Conservation (phyloP, 1,140 invertebrate species). For the Drosophila cardini region DNA sequence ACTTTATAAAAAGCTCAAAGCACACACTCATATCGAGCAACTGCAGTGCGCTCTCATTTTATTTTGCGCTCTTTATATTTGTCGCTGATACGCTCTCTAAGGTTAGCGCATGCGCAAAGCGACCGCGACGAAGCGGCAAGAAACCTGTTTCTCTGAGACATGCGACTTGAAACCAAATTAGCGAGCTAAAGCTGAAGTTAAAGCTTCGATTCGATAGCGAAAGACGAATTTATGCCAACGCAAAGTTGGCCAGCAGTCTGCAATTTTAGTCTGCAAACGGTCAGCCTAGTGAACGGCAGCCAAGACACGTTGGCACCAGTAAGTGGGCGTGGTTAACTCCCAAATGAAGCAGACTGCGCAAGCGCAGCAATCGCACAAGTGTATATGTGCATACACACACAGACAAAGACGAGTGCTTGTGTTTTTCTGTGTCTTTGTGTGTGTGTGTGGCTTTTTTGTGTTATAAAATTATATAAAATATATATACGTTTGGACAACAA, state of each 20-base stretch:
- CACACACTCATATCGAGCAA: constrained; percentile 7
- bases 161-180: constrained; percentile 67
- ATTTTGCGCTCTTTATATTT: constrained; percentile 3
- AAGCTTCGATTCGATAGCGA: constrained; percentile 55
- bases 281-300: constrained; percentile 82
- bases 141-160: constrained; percentile 67
- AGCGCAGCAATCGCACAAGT: constrained; percentile 56
- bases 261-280: constrained; percentile 84
- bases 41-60: constrained; percentile 12
- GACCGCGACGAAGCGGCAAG: constrained; percentile 60
- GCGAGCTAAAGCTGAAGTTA: constrained; percentile 35
- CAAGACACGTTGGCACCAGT: constrained; percentile 69
- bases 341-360: constrained; percentile 31
- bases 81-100: constrained; percentile 1
- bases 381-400: constrained; percentile 34
- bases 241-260: constrained; percentile 80
- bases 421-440: constrained; percentile 3
- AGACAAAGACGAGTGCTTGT: constrained; percentile 11
- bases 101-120: constrained; percentile 69
- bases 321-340: constrained; percentile 65
- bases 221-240: constrained; percentile 71
- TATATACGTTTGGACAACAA: constrained; percentile 21
- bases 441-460: constrained; percentile 36
- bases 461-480: constrained; percentile 64
- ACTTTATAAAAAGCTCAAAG: constrained; percentile 38